Base-by-base conservation (phyloP, 2,888 invertebrate species). In the Myopa testacea region DNA sequence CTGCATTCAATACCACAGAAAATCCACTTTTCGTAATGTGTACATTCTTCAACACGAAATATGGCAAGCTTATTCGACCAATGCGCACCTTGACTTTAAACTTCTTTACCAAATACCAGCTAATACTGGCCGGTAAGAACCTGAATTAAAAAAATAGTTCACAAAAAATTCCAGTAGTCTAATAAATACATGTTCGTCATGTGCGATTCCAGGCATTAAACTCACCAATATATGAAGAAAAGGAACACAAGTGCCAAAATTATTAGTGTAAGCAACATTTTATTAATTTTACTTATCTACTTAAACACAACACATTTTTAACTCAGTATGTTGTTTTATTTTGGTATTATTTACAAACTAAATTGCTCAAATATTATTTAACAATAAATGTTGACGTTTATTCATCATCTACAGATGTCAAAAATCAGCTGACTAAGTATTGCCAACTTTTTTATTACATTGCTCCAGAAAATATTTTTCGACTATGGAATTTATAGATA, bases 31-130 rank as follows among this genome's bases (percentile, higher is more conserved):
- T 95, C 75, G 93, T 92, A 80, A 96, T 91, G 84, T 93, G 93
- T 45, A 96, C 94, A 91, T 96, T 95, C 87, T 93, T 93, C 26
- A 96, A 90, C 75, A 95, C 92, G 85, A 87, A 81, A 81, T 95
- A 95, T 1, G 94, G 94, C 76, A 96, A 90, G n/a, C 93, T 93
- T 82, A 96, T 95, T 82, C 94, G 92, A 16, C 96, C 95, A 80
- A 96, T 95, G 82, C 93, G 93, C 67, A 96, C 91, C 86, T 94
- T 93, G 82, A 96, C 93, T 88, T 93, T 93, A 88, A 93, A 96
- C 87, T 94, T 94, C 83, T 93, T 92, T 88, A 94, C 93, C 82
- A 96, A 93, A 81, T 94, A 90, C 95, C 95, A 96, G 85, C 95
- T 93, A 82, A 96, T 90, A 71, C 94, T 88, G 84, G 92, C 92